Base-by-base conservation (phyloP, 2,888 invertebrate species). In the Brenthis ino region DNA sequence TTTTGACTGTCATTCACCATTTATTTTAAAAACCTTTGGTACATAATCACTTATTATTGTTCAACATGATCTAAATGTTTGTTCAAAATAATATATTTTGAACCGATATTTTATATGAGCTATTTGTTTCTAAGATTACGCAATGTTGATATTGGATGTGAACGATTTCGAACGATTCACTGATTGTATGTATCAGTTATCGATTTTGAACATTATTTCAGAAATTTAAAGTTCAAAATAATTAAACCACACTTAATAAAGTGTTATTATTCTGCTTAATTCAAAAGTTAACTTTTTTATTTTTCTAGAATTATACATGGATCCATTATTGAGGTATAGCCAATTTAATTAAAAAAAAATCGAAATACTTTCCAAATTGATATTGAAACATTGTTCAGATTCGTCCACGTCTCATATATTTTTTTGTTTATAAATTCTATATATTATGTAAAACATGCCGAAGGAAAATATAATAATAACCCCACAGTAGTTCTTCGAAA, bases 41-140 rank as follows among this genome's bases (percentile, higher is more conserved):
- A 28, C 28, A 28, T 28, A 28, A 28, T 28, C 20, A 28, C 28
- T 28, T 4, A 24, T 24, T 24, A 24, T 24, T 24, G 3, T 3
- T 2, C n/a, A 28, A 24, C 14, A n/a, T 33, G 16, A 14, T 28
- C 28, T 57, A 66, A 72, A 76, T 73, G 57, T 13, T 67, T 70
- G 73, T 13, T 68, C 56, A 2, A 60, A 69, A 72, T 67, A n/a
- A 13, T 20, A n/a, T 28, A 33, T 72, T 75, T 75, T 54, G 54
- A 74, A 58, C 71, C 61, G 70, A 13, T 65, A 72, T 73, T 75
- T 69, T 67, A 37, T 65, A 43, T 14, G 28, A 54, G 53, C 43
- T 65, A 69, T 86, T 76, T 74, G 83, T 83, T 81, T 80, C 73
- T 69, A 80, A 83, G 83, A 85, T 76, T 76, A 85, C 88, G 84